phyloP scores from a whole-genome alignment of 1,140 invertebrate species.

The Drosophila nikananu region DNA sequence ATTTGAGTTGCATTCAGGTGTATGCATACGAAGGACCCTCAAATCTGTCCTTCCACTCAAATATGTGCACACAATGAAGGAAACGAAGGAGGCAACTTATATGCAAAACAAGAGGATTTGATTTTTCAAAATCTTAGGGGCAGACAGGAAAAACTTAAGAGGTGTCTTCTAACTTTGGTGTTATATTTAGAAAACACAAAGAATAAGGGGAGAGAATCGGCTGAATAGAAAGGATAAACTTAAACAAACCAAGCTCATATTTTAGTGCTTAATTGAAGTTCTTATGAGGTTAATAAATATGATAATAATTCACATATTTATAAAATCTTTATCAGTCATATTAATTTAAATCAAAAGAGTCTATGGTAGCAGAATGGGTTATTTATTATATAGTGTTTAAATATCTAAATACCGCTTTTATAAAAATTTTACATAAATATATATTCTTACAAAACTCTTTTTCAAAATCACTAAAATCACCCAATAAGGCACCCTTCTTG shows the following conservation, averaged over 20 bases:
- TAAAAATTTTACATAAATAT: background rate
- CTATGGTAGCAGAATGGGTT: accelerated
- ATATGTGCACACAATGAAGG: conserved; percentile 29
- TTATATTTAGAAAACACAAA: too few relatives aligned
- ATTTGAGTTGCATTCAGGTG: conserved; percentile 34
- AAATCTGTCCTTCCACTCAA: conserved; percentile 33
- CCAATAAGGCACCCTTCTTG: background rate
- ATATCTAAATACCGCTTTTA: background rate
- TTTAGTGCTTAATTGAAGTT: too few relatives aligned
- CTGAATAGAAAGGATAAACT: too few relatives aligned
- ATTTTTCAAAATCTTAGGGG: conserved; percentile 16
- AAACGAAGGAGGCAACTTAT: background rate
- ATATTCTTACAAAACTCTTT: background rate
- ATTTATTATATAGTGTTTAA: background rate
- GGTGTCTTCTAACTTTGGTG: background rate
- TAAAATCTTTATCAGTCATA: too few relatives aligned
- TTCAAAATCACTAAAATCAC: background rate
- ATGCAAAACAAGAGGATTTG: conserved; percentile 10
- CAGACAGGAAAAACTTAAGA: background rate
- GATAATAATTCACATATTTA: too few relatives aligned
- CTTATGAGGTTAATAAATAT: too few relatives aligned
- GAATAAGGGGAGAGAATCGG: too few relatives aligned
- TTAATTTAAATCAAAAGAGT: too few relatives aligned
- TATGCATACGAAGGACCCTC: conserved; percentile 31
- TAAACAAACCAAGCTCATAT: too few relatives aligned